These are phyloP conservation scores for Sylvicapra grimmia DNA, from an alignment of 2,113 vertebrate genomes.

Conservation along the genomic window DNA sequence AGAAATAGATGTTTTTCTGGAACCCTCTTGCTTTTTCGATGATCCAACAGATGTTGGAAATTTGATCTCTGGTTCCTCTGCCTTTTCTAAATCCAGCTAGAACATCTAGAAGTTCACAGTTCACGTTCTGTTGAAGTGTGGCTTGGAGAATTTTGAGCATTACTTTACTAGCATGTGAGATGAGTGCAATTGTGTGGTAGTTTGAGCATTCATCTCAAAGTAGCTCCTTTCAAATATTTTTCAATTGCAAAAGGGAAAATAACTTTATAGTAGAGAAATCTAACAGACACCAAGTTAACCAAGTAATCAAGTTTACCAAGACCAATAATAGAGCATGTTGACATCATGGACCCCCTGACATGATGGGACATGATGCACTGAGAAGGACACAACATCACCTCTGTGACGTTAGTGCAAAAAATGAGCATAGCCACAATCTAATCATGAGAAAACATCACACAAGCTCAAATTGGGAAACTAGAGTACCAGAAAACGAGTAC, in stretches of 20 bases:
- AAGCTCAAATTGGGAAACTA: not conserved
- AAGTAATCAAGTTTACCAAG: not conserved
- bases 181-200: not conserved
- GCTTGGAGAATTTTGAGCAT: not conserved
- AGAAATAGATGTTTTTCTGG: not conserved
- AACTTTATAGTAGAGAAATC: not conserved
- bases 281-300: not conserved
- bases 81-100: not conserved
- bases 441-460: conserved; percentile 1
- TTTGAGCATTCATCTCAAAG: not conserved
- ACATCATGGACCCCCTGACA: not conserved
- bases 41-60: not conserved
- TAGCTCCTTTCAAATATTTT: not conserved
- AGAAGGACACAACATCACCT: not conserved
- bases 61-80: not conserved
- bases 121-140: not conserved
- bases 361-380: not conserved
- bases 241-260: not conserved
- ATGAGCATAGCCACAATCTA: not conserved
- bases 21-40: not conserved
- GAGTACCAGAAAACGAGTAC: not conserved
- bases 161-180: not conserved
- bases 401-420: not conserved
- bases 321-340: not conserved
- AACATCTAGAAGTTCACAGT: not conserved